Evolutionary conservation across 2,888 invertebrate genomes (phyloP).

Genomic region (Rapana venosa): DNA sequence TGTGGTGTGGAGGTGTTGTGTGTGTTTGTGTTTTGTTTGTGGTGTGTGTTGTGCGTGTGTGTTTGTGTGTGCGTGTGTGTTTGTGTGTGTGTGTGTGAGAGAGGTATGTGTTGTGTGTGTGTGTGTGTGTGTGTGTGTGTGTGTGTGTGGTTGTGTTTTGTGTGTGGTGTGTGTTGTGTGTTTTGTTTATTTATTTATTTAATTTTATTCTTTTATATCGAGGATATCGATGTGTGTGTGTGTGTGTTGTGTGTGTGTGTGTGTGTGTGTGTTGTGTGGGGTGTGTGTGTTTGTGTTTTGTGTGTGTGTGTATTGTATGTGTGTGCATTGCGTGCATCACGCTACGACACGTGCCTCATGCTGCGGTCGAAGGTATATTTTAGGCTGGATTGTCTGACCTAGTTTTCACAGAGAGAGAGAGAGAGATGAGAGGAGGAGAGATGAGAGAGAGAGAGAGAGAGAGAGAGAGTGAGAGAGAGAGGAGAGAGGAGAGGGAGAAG

Average conservation of each 20-base stretch:
- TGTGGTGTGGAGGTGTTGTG: too few species aligned
- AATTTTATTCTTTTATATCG: too few species aligned
- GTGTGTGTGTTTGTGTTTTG: not conserved
- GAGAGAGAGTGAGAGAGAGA: too few species aligned
- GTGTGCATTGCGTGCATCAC: not conserved
- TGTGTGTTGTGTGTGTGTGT: not conserved
- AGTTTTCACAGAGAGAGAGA: too few species aligned
- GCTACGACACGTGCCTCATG: too few species aligned
- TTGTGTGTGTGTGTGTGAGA: not conserved
- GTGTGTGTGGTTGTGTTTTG: not conserved
- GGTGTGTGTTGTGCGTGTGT: not conserved
- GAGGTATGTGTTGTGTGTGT: not conserved
- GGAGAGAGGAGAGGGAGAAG: too few species aligned
- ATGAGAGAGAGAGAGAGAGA: too few species aligned
- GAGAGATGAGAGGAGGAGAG: too few species aligned
- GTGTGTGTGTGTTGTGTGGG: not conserved
- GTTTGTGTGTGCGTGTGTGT: not conserved
- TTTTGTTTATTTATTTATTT: too few species aligned
- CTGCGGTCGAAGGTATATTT: too few species aligned
- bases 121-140: not conserved
- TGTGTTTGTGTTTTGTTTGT: not conserved
- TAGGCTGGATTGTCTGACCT: too few species aligned
- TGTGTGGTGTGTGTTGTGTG: not conserved
- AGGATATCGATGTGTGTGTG: too few species aligned
- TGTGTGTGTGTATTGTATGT: not conserved